A percentile compares a stretch with the other conserved stretches of the same genome.
These are phyloP conservation scores for Sylvicola fuscatus DNA, from an alignment of 2,888 invertebrate species.

Conservation along the genomic window DNA sequence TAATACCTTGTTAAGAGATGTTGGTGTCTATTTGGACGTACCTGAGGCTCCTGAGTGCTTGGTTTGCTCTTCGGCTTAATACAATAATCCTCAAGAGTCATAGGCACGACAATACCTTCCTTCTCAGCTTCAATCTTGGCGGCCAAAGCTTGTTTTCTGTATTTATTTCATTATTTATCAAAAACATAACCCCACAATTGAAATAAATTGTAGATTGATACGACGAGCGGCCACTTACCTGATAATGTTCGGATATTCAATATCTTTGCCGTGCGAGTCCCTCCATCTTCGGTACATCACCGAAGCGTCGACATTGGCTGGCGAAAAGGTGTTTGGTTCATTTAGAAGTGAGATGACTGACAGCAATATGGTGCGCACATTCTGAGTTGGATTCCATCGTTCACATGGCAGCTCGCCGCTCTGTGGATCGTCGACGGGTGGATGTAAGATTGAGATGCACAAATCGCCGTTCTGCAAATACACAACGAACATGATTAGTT, in stretches of 20 bases:
- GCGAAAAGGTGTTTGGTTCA: slow-evolving; percentile 98
- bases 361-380: slow-evolving; percentile 91
- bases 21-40: no score
- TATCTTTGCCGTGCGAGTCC: slow-evolving; percentile 92
- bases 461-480: slow-evolving; percentile 83
- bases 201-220: not conserved
- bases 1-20: no score
- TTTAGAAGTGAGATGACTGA: slow-evolving; percentile 97
- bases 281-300: slow-evolving; percentile 99
- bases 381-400: slow-evolving; percentile 99
- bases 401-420: slow-evolving; percentile 98
- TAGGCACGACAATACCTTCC: slow-evolving; percentile 91
- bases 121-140: slow-evolving; percentile 89
- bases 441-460: slow-evolving; percentile 98
- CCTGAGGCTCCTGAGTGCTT: slow-evolving; percentile 53
- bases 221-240: slow-evolving; percentile 42
- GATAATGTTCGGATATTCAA: slow-evolving; percentile 98
- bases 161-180: not conserved
- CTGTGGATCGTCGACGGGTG: slow-evolving; percentile 97
- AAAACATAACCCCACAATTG: no score
- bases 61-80: slow-evolving; percentile 83
- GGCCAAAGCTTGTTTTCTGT: slow-evolving; percentile 88
- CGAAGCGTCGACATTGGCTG: slow-evolving; percentile 98
- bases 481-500: slow-evolving; percentile 6
- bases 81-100: slow-evolving; percentile 96